phyloP scores from a whole-genome alignment of 2,797 vertebrate genomes.

The Columba guinea region DNA sequence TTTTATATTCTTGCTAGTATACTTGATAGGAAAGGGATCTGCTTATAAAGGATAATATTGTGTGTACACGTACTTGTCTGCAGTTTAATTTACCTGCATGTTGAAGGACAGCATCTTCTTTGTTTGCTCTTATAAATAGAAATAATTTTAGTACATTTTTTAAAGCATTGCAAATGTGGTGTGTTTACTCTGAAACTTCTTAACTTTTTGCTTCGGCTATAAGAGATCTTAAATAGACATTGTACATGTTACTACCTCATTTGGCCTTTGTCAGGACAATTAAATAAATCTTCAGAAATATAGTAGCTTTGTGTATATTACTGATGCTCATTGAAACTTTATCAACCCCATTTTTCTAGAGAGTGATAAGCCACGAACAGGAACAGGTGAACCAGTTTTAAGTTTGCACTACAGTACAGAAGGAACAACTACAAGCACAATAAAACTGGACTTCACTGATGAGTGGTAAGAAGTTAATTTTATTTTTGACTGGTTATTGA shows the following conservation, averaged over 20 bases:
- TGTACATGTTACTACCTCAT: neutral
- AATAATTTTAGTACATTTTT: neutral
- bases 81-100: conserved; percentile 20
- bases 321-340: conserved; percentile 68
- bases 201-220: conserved; percentile 17
- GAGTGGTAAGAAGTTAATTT: conserved; percentile 87
- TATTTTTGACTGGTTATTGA: neutral
- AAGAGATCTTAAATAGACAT: neutral
- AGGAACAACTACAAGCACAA: conserved; percentile 97
- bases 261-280: neutral
- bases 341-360: conserved; percentile 75
- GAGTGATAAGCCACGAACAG: conserved; percentile 77
- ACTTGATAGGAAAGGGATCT: neutral
- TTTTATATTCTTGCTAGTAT: neutral
- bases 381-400: conserved; percentile 90
- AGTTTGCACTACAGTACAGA: conserved; percentile 98
- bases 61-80: neutral
- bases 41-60: neutral
- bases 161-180: conserved; percentile 19
- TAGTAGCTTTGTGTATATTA: neutral
- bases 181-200: neutral
- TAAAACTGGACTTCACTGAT: conserved; percentile 97
- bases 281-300: neutral
- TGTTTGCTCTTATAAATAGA: neutral
- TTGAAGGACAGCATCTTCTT: conserved; percentile 17